phyloP scores from a whole-genome alignment of 2,888 invertebrate species.

The Eristalis tenax region DNA sequence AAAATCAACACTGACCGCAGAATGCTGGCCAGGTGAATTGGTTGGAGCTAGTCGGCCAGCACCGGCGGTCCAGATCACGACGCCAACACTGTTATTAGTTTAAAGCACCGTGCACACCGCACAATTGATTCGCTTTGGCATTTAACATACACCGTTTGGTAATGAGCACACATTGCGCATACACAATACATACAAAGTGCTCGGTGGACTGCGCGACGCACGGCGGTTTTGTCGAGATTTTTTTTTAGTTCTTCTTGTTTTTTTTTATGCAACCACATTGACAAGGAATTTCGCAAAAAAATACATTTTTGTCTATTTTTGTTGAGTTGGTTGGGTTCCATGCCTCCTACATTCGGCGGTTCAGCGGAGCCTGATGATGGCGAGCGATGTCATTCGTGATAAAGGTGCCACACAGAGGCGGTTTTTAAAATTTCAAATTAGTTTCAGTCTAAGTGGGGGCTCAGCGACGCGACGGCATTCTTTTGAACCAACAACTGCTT shows the following conservation, averaged over 20 bases:
- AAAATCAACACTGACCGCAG: slow-evolving; percentile 51
- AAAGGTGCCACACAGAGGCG: background rate
- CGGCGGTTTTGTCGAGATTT: slow-evolving; percentile 10
- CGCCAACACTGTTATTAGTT: slow-evolving; percentile 55
- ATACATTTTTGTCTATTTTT: slow-evolving; percentile 21
- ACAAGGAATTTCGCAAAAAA: slow-evolving; percentile 61
- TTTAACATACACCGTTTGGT: slow-evolving; percentile 69
- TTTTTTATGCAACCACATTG: slow-evolving; percentile 45
- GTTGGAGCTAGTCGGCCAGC: slow-evolving; percentile 41
- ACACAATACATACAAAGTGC: slow-evolving; percentile 44
- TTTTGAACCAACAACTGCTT: background rate
- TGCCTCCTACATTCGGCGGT: slow-evolving; percentile 37
- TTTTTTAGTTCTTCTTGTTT: slow-evolving; percentile 38
- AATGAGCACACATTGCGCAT: slow-evolving; percentile 62
- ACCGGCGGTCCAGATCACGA: slow-evolving; percentile 67
- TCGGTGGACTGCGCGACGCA: slow-evolving; percentile 3
- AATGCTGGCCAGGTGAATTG: slow-evolving; percentile 64
- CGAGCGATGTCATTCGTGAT: slow-evolving; percentile 6
- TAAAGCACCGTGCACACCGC: slow-evolving; percentile 53
- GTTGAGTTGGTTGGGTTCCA: background rate
- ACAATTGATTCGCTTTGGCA: slow-evolving; percentile 69
- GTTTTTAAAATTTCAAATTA: background rate
- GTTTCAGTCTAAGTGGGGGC: background rate
- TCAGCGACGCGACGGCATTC: background rate
- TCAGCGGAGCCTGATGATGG: background rate